These are phyloP conservation scores for Enteromius fasciolatus DNA, from an alignment of 2,797 vertebrate species.

Conservation along the genomic window DNA sequence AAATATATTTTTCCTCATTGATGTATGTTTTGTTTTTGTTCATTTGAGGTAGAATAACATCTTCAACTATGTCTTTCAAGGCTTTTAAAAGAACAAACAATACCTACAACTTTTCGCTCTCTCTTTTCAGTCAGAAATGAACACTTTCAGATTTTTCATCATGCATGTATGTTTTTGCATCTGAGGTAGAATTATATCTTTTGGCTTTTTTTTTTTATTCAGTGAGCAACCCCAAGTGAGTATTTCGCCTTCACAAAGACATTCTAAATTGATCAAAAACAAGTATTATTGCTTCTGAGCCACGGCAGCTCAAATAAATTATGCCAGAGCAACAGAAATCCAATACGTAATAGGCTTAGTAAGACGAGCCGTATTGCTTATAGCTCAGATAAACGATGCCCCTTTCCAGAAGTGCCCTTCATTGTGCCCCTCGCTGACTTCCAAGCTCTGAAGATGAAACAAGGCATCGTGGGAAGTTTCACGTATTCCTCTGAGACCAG, in stretches of 20 bases:
- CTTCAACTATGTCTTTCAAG: neutral
- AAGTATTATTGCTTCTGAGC: slow-evolving; percentile 60
- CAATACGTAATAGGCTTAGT: slow-evolving; percentile 63
- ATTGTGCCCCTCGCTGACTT: slow-evolving; percentile 49
- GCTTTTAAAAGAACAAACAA: neutral
- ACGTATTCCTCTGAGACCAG: slow-evolving; percentile 56
- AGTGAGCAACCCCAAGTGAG: slow-evolving; percentile 40
- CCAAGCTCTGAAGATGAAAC: slow-evolving; percentile 61
- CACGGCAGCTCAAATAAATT: slow-evolving; percentile 58
- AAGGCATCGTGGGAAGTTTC: slow-evolving; percentile 57
- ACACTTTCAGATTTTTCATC: neutral
- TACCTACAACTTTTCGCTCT: neutral
- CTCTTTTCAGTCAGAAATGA: neutral
- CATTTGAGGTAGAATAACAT: neutral
- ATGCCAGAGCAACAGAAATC: slow-evolving; percentile 54
- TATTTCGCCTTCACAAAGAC: slow-evolving; percentile 54
- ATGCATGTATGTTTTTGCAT: neutral
- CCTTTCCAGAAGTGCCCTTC: slow-evolving; percentile 57
- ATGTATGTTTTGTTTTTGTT: neutral
- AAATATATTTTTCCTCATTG: neutral
- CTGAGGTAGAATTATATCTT: slow-evolving; percentile 29
- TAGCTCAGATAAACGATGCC: slow-evolving; percentile 59
- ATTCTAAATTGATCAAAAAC: slow-evolving; percentile 65
- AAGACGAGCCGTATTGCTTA: slow-evolving; percentile 55
- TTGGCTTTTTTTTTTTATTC: slow-evolving; percentile 33